Evolutionary conservation across 2,888 invertebrate genomes (phyloP).

Genomic region (Arge pagana): DNA sequence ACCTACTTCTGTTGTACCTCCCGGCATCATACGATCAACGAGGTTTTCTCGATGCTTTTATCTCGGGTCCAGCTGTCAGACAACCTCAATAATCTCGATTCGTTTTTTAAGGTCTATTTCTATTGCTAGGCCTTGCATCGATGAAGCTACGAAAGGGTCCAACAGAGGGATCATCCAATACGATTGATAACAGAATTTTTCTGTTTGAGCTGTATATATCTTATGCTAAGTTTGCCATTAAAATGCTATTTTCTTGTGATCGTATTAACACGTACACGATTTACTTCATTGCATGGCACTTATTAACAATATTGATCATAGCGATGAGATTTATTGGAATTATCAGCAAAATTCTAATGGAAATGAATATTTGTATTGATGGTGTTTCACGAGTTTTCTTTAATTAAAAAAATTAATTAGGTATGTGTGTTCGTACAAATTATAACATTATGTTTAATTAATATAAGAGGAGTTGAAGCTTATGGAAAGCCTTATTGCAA

Average conservation of each 20-base stretch:
- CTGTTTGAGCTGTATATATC: not conserved
- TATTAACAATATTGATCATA: conserved; percentile 10
- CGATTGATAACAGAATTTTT: not conserved
- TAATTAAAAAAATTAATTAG: conserved; percentile 1
- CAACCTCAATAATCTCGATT: no score
- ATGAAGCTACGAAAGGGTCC: not conserved
- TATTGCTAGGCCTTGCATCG: no score
- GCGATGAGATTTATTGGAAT: conserved; percentile 15
- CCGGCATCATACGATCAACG: conserved; percentile 38
- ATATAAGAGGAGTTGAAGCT: not conserved
- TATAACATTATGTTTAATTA: not conserved
- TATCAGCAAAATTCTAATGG: not conserved
- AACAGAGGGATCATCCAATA: not conserved
- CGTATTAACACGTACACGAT: no score
- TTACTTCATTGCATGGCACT: no score
- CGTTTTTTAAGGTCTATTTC: no score
- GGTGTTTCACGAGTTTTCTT: not conserved
- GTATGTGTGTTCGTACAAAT: not conserved
- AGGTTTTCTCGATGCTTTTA: conserved; percentile 26
- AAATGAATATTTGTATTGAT: conserved; percentile 1
- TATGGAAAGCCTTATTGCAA: conserved; percentile 6
- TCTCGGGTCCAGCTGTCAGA: no score
- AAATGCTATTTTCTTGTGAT: no score
- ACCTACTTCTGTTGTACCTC: conserved; percentile 40
- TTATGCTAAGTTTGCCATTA: no score